phyloP scores from a whole-genome alignment of 2,113 vertebrate species.

The Megaptera novaeangliae region DNA sequence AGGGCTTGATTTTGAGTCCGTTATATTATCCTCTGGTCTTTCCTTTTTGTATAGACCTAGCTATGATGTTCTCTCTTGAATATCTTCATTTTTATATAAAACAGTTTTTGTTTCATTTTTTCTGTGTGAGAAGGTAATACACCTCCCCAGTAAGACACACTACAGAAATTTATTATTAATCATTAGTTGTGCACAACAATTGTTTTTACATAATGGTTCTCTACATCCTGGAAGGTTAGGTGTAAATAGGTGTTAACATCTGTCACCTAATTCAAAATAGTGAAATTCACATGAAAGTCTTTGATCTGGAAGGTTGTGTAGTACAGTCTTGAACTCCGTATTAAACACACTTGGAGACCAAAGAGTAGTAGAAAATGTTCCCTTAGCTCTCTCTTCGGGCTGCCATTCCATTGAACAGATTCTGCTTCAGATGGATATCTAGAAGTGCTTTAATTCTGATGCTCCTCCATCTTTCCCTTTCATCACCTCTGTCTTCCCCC shows the following conservation, averaged over 20 bases:
- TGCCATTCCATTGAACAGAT: not conserved
- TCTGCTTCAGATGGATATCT: not conserved
- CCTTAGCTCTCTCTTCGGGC: not conserved
- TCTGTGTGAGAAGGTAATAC: not conserved
- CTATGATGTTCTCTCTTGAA: not conserved
- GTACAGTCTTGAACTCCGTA: not conserved
- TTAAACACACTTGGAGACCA: not conserved
- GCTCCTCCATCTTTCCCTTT: not conserved
- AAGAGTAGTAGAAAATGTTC: not conserved
- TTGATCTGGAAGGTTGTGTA: not conserved
- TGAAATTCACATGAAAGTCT: not conserved
- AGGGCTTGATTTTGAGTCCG: not conserved
- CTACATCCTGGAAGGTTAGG: not conserved
- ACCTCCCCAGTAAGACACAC: not conserved
- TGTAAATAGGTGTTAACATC: not conserved
- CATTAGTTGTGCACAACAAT: not conserved
- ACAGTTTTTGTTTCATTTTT: not conserved
- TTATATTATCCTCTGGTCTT: not conserved
- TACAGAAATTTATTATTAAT: not conserved
- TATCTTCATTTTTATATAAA: not conserved
- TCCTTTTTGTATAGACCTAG: not conserved
- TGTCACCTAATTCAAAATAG: not conserved
- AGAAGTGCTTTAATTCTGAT: not conserved
- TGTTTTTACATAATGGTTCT: not conserved
- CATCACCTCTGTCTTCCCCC: not conserved